Evolutionary conservation across 2,888 invertebrate genomes (phyloP).

Genomic region (Philopedon plagiatum): DNA sequence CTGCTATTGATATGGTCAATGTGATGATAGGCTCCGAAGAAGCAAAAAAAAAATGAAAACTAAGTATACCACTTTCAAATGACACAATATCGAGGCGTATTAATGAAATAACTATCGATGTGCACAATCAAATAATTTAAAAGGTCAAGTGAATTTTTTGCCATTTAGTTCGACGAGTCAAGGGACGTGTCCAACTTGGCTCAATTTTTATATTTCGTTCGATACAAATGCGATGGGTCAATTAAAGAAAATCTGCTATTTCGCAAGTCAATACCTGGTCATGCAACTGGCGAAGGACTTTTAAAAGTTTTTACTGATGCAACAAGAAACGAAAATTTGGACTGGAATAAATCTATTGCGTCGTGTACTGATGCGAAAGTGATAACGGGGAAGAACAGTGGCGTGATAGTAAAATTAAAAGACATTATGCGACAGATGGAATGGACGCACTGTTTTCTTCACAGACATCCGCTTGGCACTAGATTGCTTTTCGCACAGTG

Average conservation of each 20-base stretch:
- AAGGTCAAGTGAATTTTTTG: not conserved
- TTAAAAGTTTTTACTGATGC: no score
- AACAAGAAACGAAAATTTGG: not conserved
- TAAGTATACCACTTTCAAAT: not conserved
- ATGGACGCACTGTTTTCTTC: no score
- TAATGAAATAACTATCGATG: no score
- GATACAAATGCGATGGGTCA: no score
- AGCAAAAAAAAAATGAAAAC: not conserved
- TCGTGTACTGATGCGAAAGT: not conserved
- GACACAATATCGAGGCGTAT: no score
- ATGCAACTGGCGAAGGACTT: no score
- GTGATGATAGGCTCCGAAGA: not conserved
- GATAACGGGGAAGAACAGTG: not conserved
- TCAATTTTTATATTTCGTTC: no score
- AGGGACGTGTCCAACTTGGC: not conserved
- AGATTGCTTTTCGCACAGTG: no score
- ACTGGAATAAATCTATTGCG: not conserved
- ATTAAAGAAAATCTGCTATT: no score
- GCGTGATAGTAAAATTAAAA: no score
- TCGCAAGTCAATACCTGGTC: no score
- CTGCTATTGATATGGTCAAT: not conserved
- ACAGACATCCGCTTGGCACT: not conserved
- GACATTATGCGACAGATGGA: no score
- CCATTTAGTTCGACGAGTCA: not conserved
- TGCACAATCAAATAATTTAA: not conserved